Base-by-base conservation (phyloP, 2,888 invertebrate genomes). In the Amphipyra berbera region DNA sequence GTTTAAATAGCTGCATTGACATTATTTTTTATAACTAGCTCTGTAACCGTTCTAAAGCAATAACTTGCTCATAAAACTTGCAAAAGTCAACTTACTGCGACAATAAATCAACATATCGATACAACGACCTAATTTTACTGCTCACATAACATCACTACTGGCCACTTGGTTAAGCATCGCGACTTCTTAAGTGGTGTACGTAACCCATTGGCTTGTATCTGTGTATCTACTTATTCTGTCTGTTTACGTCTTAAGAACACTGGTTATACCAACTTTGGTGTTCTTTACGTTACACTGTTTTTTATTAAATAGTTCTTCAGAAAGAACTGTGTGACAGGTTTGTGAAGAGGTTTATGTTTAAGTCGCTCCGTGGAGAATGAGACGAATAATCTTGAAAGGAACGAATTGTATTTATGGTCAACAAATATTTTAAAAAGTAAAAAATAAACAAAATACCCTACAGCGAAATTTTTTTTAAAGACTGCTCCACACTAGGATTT, bases 161-260 rank as follows among this genome's bases (percentile, higher is more conserved):
- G 30, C 71, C 79, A 81, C 78, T 84, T 77, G 75, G 71, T 83
- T 83, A 85, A 82, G 78, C 78, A 77, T 76, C 68, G 83, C 69
- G 82, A 82, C 84, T 83, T 78, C 86, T 61, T 72, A 92, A 93
- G 92, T 92, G 91, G 88, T 56, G 56, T 73, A 82, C 71, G 79
- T 88, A 92, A 92, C 91, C 92, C 92, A 93, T 92, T 92, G 89
- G 60, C 61, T 68, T 79, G 86, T 90, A 92, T 91, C 83, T 30
- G 30, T 79, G 86, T 90, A 91, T 91, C 83, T 75, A 82, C 83
- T 85, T 88, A 88, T 89, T 82, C 81, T 86, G 88, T 85, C 84
- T 90, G 91, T 90, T 91, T 92, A 90, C 87, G 78, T 90, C 85
- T 86, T 84, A 84, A 90, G 85, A 78, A 86, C 73, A 54, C 61